phyloP scores from a whole-genome alignment of 2,797 vertebrate genomes.

The Labroides dimidiatus region DNA sequence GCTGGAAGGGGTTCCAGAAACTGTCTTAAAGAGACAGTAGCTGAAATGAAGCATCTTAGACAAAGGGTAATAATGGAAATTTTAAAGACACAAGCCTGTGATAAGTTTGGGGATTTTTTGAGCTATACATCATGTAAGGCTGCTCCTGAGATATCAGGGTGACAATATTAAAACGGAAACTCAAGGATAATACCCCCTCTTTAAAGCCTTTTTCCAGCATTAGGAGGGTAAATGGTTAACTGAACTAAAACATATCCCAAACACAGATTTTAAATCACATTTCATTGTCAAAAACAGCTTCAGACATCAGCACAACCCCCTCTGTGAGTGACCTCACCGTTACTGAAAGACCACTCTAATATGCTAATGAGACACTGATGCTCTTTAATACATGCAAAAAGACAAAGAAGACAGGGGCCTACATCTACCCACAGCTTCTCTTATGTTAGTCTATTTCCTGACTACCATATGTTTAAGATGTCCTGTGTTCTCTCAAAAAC shows the following conservation, averaged over 20 bases:
- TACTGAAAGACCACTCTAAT: slow-evolving; percentile 55
- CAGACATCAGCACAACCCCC: slow-evolving; percentile 9
- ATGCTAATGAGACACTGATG: slow-evolving; percentile 66
- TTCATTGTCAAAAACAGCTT: slow-evolving; percentile 15
- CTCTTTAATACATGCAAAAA: slow-evolving; percentile 68
- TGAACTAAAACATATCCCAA: too few species aligned
- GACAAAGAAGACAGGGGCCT: slow-evolving; percentile 25
- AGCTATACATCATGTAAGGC: too few species aligned
- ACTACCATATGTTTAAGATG: slow-evolving; percentile 14
- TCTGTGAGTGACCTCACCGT: slow-evolving; percentile 41
- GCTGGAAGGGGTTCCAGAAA: too few species aligned
- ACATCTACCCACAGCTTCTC: slow-evolving; percentile 34
- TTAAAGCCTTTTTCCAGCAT: not conserved
- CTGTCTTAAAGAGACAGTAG: too few species aligned
- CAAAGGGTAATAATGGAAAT: too few species aligned
- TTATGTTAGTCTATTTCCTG: slow-evolving; percentile 34
- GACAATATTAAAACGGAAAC: too few species aligned
- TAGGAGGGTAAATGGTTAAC: too few species aligned
- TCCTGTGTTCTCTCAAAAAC: slow-evolving; percentile 3
- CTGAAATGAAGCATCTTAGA: too few species aligned
- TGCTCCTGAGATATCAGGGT: too few species aligned
- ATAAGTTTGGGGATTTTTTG: too few species aligned
- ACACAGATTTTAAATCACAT: not conserved
- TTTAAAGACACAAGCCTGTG: too few species aligned
- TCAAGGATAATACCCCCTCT: not conserved